Evolutionary conservation across 1,140 invertebrate species (phyloP), one percentile per base, ranked within the genome.

Genomic region (Elymnias hypermnestra): DNA sequence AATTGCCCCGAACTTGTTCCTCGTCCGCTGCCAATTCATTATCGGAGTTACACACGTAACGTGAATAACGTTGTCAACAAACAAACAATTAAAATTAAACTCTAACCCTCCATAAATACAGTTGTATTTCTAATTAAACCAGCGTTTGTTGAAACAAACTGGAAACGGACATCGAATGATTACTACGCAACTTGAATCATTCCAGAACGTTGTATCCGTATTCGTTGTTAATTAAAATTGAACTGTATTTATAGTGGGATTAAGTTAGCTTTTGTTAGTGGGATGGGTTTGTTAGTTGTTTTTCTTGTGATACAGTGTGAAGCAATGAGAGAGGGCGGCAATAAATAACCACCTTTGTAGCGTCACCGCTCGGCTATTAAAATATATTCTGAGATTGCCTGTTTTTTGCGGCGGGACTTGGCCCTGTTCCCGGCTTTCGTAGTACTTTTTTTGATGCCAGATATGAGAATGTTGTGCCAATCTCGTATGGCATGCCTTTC

Each of bases 281-380:
- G 12, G 1, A 8, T 19, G 12, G 18, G 29, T 58, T 49, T 69
- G 60, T 74, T 58, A 53, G 72, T 77, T 76, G 72, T 77, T 82
- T 69, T 72, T 61, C 54, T 62, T 59, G 43, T 52, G 56, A 41
- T 53, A 40, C 52, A 58, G 61, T 60, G 53, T 57, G 67, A 75
- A 75, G 78, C 81, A 77, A 77, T 79, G 76, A 75, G 71, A 79
- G 77, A 84, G 81, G 81, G 81, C 81, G 81, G 70, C 74, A 78
- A 84, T 84, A 84, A 84, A 84, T 82, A 79, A 81, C 74, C 75
- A 73, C 76, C 76, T 84, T 83, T 81, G 76, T 66, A 72, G 65
- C 71, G 74, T 83, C 74, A 77, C 77, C 77, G 81, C 68, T 56
- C 54, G 49, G 69, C 72, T 79, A 76, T 75, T 84, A 76, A 83